Percentiles rank a stretch among this genome's conserved stretches.
Conservation (phyloP, 2,797 vertebrate genomes). For the Coranthus polyacanthus region DNA sequence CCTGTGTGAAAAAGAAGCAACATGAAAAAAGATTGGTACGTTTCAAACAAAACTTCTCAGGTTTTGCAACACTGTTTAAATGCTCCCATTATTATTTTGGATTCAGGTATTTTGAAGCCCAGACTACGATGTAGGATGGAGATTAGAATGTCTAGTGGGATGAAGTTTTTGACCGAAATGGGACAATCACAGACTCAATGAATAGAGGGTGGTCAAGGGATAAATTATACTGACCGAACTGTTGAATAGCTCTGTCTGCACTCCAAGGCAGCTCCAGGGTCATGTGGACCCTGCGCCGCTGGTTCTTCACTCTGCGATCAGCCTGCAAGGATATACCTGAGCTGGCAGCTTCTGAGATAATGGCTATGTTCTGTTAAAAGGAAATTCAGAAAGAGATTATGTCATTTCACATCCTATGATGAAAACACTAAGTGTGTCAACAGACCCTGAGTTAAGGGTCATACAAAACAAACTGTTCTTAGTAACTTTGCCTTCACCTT, state of each 20-base stretch:
- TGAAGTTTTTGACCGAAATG: no score
- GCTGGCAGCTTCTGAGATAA: slow-evolving; percentile 99
- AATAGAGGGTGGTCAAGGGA: background rate
- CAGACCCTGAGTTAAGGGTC: no score
- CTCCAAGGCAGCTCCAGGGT: slow-evolving; percentile 98
- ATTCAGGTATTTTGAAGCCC: no score
- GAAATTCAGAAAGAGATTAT: background rate
- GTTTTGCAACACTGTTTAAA: no score
- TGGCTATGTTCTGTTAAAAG: slow-evolving; percentile 92
- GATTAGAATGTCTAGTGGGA: no score
- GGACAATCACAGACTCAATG: no score
- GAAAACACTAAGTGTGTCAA: no score
- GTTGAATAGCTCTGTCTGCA: slow-evolving; percentile 96
- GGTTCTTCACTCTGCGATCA: slow-evolving; percentile 96
- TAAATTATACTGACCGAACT: slow-evolving; percentile 89
- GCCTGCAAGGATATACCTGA: slow-evolving; percentile 98
- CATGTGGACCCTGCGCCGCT: slow-evolving; percentile 96
- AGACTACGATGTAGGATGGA: no score
- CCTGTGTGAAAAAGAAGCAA: slow-evolving; percentile 77
- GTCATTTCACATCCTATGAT: background rate
- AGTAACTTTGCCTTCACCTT: slow-evolving; percentile 85
- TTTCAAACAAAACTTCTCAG: no score
- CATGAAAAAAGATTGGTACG: background rate
- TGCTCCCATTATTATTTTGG: no score
- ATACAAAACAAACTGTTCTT: no score